phyloP scores from a whole-genome alignment of 1,140 invertebrate genomes.

The Rhyacophila brunnea region DNA sequence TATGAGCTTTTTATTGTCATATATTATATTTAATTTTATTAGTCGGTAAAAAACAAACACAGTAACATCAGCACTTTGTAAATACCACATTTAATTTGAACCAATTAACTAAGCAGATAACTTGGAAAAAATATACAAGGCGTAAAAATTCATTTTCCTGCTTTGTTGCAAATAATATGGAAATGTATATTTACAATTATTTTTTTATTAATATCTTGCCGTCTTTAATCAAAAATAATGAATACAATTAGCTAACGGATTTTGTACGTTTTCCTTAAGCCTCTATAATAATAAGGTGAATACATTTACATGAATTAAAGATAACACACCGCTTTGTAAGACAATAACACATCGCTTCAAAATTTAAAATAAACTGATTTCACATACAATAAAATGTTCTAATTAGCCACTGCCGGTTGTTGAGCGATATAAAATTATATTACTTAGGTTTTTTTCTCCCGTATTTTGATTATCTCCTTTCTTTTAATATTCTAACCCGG shows the following conservation, averaged over 20 bases:
- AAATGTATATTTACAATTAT: too few species aligned
- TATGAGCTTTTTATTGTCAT: too few species aligned
- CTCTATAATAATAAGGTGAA: conserved; percentile 17
- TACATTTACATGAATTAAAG: conserved; percentile 28
- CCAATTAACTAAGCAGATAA: too few species aligned
- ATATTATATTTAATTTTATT: too few species aligned
- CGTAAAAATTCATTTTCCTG: too few species aligned
- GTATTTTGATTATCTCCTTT: conserved; percentile 19
- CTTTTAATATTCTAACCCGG: neutral
- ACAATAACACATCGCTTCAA: conserved; percentile 18
- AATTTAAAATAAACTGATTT: conserved; percentile 30
- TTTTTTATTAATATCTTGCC: too few species aligned
- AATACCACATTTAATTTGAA: too few species aligned
- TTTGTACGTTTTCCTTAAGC: conserved; percentile 12
- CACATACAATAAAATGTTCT: conserved; percentile 34
- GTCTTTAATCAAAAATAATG: too few species aligned
- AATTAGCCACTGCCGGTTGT: conserved; percentile 31
- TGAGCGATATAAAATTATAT: conserved; percentile 28
- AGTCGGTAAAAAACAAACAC: too few species aligned
- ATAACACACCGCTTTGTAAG: conserved; percentile 13
- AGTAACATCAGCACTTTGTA: too few species aligned
- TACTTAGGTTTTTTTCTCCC: neutral
- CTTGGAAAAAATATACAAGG: too few species aligned
- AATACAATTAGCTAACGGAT: neutral
- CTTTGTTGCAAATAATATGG: too few species aligned